These are phyloP conservation scores for Leptinotarsa texana DNA, from an alignment of 1,140 invertebrate species.

Conservation along the genomic window DNA sequence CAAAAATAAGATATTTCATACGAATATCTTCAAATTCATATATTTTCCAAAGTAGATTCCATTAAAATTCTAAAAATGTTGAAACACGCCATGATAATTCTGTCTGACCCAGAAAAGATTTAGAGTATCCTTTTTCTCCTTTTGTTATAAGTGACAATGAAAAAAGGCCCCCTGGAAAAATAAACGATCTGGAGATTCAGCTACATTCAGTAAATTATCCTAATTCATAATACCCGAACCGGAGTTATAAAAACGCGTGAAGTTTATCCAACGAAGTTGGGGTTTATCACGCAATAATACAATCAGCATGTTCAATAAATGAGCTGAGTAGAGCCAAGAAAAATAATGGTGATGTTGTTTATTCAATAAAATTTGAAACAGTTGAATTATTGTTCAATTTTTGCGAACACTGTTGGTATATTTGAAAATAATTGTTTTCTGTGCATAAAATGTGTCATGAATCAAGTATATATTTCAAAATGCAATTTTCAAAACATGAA, in stretches of 20 bases:
- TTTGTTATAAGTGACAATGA: constrained; percentile 6
- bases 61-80: neutral
- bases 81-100: neutral
- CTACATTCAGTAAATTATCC: constrained; percentile 14
- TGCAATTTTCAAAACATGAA: no score
- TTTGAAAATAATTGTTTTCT: no score
- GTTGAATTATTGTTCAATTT: no score
- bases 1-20: no score
- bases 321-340: no score
- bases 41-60: neutral
- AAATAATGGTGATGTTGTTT: no score
- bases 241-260: neutral
- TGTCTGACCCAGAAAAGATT: neutral
- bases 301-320: neutral
- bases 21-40: no score
- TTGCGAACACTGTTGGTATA: no score
- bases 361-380: no score
- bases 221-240: constrained; percentile 5
- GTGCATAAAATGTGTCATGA: no score
- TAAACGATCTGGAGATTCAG: constrained; percentile 10
- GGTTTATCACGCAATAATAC: neutral
- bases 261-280: neutral
- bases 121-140: neutral
- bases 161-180: constrained; percentile 7
- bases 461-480: no score